Evolutionary conservation across 2,113 vertebrate species (phyloP), one percentile per base, ranked within the genome.

Genomic region (Nothoprocta perdicaria): DNA sequence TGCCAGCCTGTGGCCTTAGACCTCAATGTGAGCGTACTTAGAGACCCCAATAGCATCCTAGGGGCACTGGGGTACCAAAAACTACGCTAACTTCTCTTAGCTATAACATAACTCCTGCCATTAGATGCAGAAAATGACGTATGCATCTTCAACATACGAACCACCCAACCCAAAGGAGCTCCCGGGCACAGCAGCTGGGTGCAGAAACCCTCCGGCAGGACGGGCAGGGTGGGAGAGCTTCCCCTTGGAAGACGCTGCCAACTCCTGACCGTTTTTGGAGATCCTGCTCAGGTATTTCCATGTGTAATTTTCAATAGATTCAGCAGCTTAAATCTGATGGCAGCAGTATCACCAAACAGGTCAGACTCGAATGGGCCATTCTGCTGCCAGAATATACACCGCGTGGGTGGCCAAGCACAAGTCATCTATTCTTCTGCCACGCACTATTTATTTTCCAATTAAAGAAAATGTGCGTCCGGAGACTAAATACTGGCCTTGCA

Each of bases 361-460:
- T 92, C 93, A 92, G 88, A 76, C 93, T 41, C 58, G 53, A 94
- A 90, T 19, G 75, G 90, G 80, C 12, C 43, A 43, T 86, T 91
- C 57, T 84, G 26, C 80, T 85, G 90, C 80, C 83, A 94, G 88
- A 55, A 67, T 38, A 50, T 71, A 68, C 77, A 66, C 86, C 91
- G 63, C 14, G 88, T 93, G 95, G 95, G 96, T 96, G 92, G 95
- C 73, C 94, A 72, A 72, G 69, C 13, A 43, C 6, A 86, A 91
- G 72, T 78, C 93, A 88, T 43, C 91, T 92, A 5, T 91, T 93
- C 91, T 92, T 73, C 76, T 96, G 92, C 82, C 92, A 93, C 90
- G 93, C 48, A 66, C 57, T 92, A 84, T 95, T 95, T 95, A 94
- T 94, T 88, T 95, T 95, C 88, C 85, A 94, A 91, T 94, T 93